phyloP scores from a whole-genome alignment of 2,113 vertebrate genomes.

The Castor canadensis region DNA sequence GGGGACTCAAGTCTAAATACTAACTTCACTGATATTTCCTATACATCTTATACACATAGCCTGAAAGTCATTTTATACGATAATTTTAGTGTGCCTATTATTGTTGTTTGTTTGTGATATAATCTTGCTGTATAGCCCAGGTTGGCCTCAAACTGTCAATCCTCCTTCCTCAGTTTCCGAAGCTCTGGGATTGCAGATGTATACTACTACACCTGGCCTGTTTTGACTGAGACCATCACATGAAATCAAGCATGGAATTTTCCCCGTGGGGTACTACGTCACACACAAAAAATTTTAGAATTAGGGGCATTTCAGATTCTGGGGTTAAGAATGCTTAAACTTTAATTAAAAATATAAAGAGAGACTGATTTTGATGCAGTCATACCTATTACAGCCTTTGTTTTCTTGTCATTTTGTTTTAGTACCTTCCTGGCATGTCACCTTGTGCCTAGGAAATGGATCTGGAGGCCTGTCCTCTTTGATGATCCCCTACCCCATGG shows the following conservation, averaged over 20 bases:
- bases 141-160: neutral
- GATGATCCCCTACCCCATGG: neutral
- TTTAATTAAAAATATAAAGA: neutral
- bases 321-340: neutral
- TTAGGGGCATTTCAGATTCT: neutral
- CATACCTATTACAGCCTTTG: neutral
- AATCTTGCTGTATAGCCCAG: neutral
- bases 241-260: neutral
- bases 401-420: neutral
- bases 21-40: neutral
- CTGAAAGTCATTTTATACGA: neutral
- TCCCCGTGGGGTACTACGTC: neutral
- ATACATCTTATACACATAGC: neutral
- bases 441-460: neutral
- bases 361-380: neutral
- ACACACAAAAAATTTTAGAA: neutral
- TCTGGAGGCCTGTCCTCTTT: neutral
- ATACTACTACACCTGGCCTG: neutral
- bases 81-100: neutral
- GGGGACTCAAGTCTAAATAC: neutral
- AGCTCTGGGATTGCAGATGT: neutral
- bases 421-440: neutral
- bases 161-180: neutral
- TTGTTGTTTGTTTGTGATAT: neutral
- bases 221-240: neutral